These are phyloP conservation scores for Anthophora plumipes DNA, from an alignment of 2,888 invertebrate species.

Conservation along the genomic window DNA sequence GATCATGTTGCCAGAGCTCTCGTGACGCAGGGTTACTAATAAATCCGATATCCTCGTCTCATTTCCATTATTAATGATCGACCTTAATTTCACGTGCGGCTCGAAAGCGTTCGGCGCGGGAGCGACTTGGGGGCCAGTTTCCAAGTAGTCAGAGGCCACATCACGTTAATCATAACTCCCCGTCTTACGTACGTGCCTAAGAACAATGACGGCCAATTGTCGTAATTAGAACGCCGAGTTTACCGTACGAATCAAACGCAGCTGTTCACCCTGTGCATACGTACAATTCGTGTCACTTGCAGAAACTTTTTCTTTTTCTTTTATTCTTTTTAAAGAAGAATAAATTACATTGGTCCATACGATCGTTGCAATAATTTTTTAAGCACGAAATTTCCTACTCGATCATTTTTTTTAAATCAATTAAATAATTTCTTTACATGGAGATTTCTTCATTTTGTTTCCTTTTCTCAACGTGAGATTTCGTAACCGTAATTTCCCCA, in stretches of 20 bases:
- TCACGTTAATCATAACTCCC: conserved; percentile 57
- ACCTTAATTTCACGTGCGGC: conserved; percentile 57
- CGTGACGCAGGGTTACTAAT: neutral
- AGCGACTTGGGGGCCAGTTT: conserved; percentile 31
- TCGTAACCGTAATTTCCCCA: too few relatives aligned
- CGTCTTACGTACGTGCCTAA: conserved; percentile 61
- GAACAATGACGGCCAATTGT: conserved; percentile 76
- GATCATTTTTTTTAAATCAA: too few relatives aligned
- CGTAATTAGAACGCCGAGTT: conserved; percentile 75
- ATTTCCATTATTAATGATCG: conserved; percentile 42
- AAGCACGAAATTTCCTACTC: too few relatives aligned
- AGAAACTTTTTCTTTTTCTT: too few relatives aligned
- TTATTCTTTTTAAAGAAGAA: too few relatives aligned
- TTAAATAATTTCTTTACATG: too few relatives aligned
- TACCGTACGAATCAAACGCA: conserved; percentile 73
- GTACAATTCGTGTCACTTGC: conserved; percentile 11
- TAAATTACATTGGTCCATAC: too few relatives aligned
- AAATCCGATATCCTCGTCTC: conserved; percentile 17
- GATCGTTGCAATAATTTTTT: too few relatives aligned
- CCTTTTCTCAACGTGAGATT: too few relatives aligned
- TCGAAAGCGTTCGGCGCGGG: conserved; percentile 45
- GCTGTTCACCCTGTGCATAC: conserved; percentile 58
- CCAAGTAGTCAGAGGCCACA: conserved; percentile 37
- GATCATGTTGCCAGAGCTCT: neutral
- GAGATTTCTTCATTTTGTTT: too few relatives aligned